Conservation (phyloP, 1,140 invertebrate species). For the Drosophila serrata region DNA sequence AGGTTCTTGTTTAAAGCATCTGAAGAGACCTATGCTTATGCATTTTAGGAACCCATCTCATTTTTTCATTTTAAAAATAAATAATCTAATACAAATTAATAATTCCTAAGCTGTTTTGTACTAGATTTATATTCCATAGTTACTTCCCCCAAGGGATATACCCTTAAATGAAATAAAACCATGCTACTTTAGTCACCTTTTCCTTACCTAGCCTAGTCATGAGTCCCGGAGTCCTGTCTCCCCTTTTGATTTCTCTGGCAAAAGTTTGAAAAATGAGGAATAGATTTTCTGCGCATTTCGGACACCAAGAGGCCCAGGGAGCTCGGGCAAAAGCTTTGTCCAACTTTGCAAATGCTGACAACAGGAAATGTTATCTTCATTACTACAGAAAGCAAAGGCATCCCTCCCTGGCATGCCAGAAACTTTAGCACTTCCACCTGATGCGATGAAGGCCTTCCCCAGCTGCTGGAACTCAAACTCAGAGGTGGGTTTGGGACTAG, state of each 20-base stretch:
- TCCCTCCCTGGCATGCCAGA: conserved; percentile 17
- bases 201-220: background rate
- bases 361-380: conserved; percentile 79
- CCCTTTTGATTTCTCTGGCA: conserved; percentile 9
- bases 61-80: too few species aligned
- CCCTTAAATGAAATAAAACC: background rate
- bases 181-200: background rate
- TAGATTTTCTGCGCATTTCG: conserved; percentile 38
- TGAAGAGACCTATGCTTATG: too few species aligned
- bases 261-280: conserved; percentile 44
- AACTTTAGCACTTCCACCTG: conserved; percentile 60
- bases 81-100: too few species aligned
- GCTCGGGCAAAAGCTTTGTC: conserved; percentile 34
- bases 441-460: conserved; percentile 22
- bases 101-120: too few species aligned
- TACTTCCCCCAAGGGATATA: background rate
- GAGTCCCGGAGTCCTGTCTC: background rate
- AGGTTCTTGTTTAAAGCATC: background rate
- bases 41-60: too few species aligned
- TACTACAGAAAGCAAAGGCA: conserved; percentile 59
- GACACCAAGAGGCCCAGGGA: conserved; percentile 25
- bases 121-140: too few species aligned
- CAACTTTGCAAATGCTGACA: conserved; percentile 71
- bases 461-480: background rate
- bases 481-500: background rate